These are phyloP conservation scores for Melanostigma gelatinosum DNA, from an alignment of 2,113 vertebrate genomes.

Conservation along the genomic window DNA sequence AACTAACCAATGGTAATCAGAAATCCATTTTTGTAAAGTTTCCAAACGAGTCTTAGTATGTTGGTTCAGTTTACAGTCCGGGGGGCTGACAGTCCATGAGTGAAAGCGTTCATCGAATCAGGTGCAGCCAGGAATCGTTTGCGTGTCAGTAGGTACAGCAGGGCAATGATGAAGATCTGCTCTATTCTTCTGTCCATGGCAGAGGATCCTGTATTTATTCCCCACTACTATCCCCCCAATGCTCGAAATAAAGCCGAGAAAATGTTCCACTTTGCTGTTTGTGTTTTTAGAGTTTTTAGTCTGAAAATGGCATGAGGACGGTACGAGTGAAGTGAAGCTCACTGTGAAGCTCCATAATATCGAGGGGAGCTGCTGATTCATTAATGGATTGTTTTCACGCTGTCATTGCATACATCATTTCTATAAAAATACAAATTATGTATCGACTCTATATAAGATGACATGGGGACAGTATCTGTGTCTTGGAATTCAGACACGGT, in stretches of 20 bases:
- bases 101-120: not conserved
- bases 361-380: too few species aligned
- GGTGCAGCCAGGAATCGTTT: not conserved
- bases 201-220: not conserved
- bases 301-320: not conserved
- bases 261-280: not conserved
- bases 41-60: too few species aligned
- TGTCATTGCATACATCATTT: not conserved
- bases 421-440: not conserved
- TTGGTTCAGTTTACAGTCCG: too few species aligned
- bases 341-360: not conserved
- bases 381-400: not conserved
- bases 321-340: not conserved
- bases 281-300: not conserved
- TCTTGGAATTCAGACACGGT: constrained; percentile 23
- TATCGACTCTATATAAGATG: not conserved
- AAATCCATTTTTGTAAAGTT: too few species aligned
- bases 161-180: too few species aligned
- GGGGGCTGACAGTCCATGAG: not conserved
- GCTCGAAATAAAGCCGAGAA: not conserved
- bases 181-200: too few species aligned
- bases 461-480: too few species aligned
- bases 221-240: not conserved
- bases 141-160: not conserved
- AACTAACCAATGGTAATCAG: too few species aligned